Evolutionary conservation across 2,113 vertebrate species (phyloP).

Genomic region (Corvus cornix): DNA sequence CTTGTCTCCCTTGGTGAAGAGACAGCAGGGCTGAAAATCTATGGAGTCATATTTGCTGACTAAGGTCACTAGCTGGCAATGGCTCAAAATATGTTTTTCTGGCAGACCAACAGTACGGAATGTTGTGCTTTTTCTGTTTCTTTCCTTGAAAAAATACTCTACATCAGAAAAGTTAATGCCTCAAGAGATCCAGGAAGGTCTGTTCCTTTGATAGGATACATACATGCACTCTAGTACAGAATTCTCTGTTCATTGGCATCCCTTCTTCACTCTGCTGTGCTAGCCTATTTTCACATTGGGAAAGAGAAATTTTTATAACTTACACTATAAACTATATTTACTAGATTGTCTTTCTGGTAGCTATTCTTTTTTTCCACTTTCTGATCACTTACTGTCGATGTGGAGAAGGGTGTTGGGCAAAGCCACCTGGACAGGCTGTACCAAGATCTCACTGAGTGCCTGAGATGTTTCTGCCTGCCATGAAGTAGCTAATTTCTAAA

Average conservation of each 20-base stretch:
- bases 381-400: background rate
- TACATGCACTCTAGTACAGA: background rate
- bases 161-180: background rate
- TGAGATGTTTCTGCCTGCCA: background rate
- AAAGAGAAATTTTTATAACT: background rate
- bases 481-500: background rate
- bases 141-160: background rate
- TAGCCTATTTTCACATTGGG: background rate
- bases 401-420: background rate
- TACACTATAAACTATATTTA: background rate
- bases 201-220: background rate
- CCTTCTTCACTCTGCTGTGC: background rate
- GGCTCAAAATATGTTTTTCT: conserved; percentile 22
- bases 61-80: background rate
- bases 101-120: background rate
- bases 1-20: background rate
- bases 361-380: background rate
- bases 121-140: background rate
- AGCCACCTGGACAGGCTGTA: background rate
- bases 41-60: background rate
- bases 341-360: background rate
- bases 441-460: background rate
- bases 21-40: background rate
- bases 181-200: background rate
- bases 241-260: background rate